Conservation (phyloP, 2,113 vertebrate species). For the Vicugna pacos region DNA sequence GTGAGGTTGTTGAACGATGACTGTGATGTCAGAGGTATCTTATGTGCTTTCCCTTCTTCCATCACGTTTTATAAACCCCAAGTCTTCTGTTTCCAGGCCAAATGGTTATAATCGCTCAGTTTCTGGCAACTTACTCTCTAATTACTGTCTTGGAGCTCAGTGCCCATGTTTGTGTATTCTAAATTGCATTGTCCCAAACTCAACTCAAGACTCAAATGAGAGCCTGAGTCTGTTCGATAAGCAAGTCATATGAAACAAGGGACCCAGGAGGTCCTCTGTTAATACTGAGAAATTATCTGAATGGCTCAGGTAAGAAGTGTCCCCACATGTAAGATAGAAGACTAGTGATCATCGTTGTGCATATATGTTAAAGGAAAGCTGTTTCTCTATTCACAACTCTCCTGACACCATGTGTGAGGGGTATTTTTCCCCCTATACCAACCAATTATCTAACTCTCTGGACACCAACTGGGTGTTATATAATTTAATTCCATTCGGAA, state of each 20-base stretch:
- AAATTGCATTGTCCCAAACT: neutral
- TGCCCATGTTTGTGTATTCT: neutral
- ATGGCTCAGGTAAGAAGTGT: neutral
- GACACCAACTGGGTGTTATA: neutral
- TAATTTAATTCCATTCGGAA: neutral
- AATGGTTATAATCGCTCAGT: neutral
- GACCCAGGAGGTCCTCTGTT: neutral
- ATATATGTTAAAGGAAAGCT: neutral
- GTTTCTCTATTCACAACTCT: neutral
- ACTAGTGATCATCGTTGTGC: neutral
- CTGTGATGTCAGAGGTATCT: neutral
- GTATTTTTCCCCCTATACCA: neutral
- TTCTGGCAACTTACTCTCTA: neutral
- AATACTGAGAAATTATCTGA: slow-evolving; percentile 2
- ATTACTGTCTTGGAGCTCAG: neutral
- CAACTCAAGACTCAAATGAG: neutral
- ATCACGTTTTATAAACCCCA: neutral
- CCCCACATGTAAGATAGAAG: neutral
- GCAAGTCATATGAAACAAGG: neutral
- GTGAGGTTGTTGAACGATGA: neutral
- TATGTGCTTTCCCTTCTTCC: neutral
- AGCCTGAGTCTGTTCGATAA: neutral
- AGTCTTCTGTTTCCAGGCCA: neutral
- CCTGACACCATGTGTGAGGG: neutral
- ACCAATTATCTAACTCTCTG: neutral